These are phyloP conservation scores for Nasonia longicornis DNA, from an alignment of 1,140 invertebrate species.

Conservation along the genomic window DNA sequence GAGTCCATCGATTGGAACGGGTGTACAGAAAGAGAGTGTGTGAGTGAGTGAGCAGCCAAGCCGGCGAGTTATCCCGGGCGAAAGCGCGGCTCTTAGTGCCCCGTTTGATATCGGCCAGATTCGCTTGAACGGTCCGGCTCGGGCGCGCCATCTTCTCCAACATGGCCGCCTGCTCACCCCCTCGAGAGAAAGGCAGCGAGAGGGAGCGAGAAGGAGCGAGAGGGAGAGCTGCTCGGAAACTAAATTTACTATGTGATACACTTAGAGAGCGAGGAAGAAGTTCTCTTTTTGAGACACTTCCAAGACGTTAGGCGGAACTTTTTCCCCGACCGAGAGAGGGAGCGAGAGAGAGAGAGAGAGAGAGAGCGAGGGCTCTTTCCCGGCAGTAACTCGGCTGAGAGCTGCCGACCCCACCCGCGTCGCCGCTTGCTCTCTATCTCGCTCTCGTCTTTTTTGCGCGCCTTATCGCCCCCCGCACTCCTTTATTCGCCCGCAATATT, in stretches of 20 bases:
- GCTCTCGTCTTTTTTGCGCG: not conserved
- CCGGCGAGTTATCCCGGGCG: conserved; percentile 65
- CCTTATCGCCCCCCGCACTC: conserved; percentile 20
- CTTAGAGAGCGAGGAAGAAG: conserved; percentile 58
- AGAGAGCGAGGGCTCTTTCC: conserved; percentile 8
- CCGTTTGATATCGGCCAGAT: conserved; percentile 69
- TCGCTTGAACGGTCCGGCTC: conserved; percentile 64
- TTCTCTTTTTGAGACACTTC: conserved; percentile 66
- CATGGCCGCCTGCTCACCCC: conserved; percentile 51
- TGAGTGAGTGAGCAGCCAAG: too few species aligned
- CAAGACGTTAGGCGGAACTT: conserved; percentile 64
- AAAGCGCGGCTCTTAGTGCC: conserved; percentile 66
- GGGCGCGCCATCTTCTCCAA: conserved; percentile 58
- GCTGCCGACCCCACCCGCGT: conserved; percentile 26
- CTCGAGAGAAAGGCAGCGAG: conserved; percentile 49
- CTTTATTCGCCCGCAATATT: conserved; percentile 44
- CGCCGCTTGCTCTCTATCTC: not conserved
- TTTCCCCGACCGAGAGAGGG: conserved; percentile 43
- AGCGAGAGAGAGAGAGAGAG: not conserved
- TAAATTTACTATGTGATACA: conserved; percentile 70
- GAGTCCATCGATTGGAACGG: conserved; percentile 63
- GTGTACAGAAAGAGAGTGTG: too few species aligned
- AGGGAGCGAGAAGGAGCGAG: conserved; percentile 49
- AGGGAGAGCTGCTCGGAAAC: conserved; percentile 52
- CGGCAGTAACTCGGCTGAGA: conserved; percentile 14